These are phyloP conservation scores for Nemotelus pantherinus DNA, from an alignment of 2,888 invertebrate species.

Conservation along the genomic window DNA sequence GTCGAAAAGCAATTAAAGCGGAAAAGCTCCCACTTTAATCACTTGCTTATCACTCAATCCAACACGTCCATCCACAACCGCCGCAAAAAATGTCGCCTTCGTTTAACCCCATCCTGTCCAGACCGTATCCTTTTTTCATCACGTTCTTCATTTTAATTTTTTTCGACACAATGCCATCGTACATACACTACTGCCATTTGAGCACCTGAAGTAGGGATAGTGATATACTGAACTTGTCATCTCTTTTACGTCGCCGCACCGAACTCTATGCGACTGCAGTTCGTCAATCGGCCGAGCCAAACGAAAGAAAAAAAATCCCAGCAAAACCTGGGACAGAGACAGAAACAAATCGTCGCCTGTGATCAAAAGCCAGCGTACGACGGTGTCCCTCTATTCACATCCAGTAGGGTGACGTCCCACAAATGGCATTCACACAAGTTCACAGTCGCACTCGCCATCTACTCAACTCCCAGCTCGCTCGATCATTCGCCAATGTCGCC, in stretches of 20 bases:
- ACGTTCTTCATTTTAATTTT: too few species aligned
- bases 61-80: too few species aligned
- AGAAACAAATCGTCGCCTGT: constrained; percentile 47
- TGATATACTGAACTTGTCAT: constrained; percentile 25
- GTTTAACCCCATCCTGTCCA: too few species aligned
- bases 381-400: background rate
- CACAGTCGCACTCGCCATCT: background rate
- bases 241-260: constrained; percentile 9
- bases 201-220: constrained; percentile 14
- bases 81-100: too few species aligned
- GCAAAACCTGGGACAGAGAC: constrained; percentile 20
- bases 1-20: too few species aligned
- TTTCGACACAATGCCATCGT: too few species aligned
- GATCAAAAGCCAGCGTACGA: constrained; percentile 30
- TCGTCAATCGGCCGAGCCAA: background rate
- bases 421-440: constrained; percentile 48
- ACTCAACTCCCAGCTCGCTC: constrained; percentile 27
- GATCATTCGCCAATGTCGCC: constrained; percentile 35
- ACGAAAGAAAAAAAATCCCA: background rate
- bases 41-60: too few species aligned
- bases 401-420: constrained; percentile 50
- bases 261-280: constrained; percentile 5
- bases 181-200: too few species aligned
- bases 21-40: too few species aligned
- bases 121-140: too few species aligned